Base-by-base conservation (phyloP, 2,113 vertebrate species). In the Tonatia bakeri region DNA sequence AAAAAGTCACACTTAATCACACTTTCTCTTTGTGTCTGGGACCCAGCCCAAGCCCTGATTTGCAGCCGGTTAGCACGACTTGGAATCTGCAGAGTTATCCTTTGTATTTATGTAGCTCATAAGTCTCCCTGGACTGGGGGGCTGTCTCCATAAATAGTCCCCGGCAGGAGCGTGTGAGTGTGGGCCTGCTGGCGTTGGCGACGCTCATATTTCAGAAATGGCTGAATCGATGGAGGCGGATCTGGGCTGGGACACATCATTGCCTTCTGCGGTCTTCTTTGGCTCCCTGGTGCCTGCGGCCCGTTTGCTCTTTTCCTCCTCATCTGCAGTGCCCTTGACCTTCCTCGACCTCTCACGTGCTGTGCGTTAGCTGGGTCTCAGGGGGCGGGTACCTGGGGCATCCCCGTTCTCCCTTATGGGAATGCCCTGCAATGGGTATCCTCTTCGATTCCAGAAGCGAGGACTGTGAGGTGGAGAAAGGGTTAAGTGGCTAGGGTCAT, bases 1-100 rank as follows among this genome's bases (percentile, higher is more conserved):
- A 40, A 84, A 43, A 76, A 85, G 92, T 93, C 93, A 65, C 82
- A 91, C 72, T 98, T 94, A 87, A 97, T 97, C 96, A 97, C 47
- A 93, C 69, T 43, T 92, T 56, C 50, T 83, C 70, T 61, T 79
- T 54, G 79, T 47, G 65, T 69, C 92, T 92, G 92, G 94, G 92
- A 75, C 93, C 91, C 89, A 75, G 97, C 94, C 95, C 79, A 75
- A 45, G 73, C 10, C 1, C 85, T 96, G 97, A 96, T 97, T 96
- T 94, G 96, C 79, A 72, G 96, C 76, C 85, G 20, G 45, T 93
- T 79, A 64, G 94, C 24, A 14, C 64, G 36, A 36, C 75, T 87
- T n/a, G 87, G 88, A 93, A 82, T 91, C 56, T 64, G 89, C 85
- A 4, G 19, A 87, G 59, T 95, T 91, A 92, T 67, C 72, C 75